Conservation (phyloP, 2,888 invertebrate species). For the Saturnia japonica region DNA sequence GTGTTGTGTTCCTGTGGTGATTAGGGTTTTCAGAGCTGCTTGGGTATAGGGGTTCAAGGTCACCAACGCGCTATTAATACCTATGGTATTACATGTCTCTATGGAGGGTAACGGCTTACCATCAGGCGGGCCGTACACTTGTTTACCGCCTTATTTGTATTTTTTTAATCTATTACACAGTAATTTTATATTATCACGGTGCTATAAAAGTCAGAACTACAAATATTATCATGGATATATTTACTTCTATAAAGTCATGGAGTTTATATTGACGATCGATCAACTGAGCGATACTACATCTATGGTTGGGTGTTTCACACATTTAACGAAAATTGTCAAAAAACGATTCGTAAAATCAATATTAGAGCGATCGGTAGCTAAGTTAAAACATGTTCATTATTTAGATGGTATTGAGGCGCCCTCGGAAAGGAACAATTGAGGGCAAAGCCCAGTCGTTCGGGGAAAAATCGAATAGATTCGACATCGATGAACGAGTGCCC, state of each 20-base stretch:
- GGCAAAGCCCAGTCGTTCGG: conserved; percentile 59
- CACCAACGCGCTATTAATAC: too few species aligned
- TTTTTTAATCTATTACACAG: too few species aligned
- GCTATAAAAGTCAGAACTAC: not conserved
- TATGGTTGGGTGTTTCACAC: conserved; percentile 47
- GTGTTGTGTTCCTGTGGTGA: too few species aligned
- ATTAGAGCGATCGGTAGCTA: conserved; percentile 55
- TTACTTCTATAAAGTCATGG: conserved; percentile 40
- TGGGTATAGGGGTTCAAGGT: too few species aligned
- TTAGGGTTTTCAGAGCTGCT: too few species aligned
- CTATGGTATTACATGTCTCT: too few species aligned
- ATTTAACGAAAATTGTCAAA: conserved; percentile 63
- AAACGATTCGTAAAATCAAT: conserved; percentile 70
- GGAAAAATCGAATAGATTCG: conserved; percentile 63
- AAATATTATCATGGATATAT: conserved; percentile 28
- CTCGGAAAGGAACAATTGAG: conserved; percentile 44
- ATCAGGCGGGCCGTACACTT: too few species aligned
- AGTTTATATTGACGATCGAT: conserved; percentile 38
- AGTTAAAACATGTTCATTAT: conserved; percentile 73
- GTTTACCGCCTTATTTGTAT: too few species aligned
- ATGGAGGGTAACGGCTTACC: too few species aligned
- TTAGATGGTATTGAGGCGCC: conserved; percentile 56
- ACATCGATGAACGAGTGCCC: conserved; percentile 55
- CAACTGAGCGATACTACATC: conserved; percentile 27
- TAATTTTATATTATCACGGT: not conserved